Evolutionary conservation across 2,888 invertebrate genomes (phyloP).

Genomic region (Epsilonema sp.): DNA sequence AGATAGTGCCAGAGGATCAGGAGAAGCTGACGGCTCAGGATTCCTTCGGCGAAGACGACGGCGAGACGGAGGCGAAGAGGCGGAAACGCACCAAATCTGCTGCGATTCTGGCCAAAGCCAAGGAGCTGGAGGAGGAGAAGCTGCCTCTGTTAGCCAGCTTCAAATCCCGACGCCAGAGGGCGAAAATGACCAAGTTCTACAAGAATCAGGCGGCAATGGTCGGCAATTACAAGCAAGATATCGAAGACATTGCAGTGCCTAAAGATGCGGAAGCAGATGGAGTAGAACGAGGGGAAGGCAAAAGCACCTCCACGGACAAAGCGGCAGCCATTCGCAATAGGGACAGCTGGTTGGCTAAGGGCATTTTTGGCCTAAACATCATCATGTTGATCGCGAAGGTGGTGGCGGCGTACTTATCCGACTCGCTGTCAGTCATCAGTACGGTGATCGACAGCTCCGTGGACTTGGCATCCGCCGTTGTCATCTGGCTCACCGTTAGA

Average conservation of each 20-base stretch:
- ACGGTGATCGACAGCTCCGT: slow-evolving; percentile 36
- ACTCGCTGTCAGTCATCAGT: slow-evolving; percentile 35
- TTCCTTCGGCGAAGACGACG: too few species aligned
- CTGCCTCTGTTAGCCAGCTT: too few species aligned
- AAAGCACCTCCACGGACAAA: background rate
- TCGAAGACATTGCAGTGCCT: background rate
- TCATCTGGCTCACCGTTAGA: slow-evolving; percentile 30
- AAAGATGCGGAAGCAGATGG: background rate
- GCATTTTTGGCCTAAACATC: slow-evolving; percentile 19
- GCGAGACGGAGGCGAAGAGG: too few species aligned
- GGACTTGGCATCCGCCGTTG: slow-evolving; percentile 32
- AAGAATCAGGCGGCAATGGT: background rate
- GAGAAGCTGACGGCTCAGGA: too few species aligned
- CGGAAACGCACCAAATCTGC: too few species aligned
- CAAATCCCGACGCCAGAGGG: too few species aligned
- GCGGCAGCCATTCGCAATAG: slow-evolving; percentile 8
- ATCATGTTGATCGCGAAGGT: slow-evolving; percentile 19
- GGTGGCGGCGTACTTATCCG: slow-evolving; percentile 32
- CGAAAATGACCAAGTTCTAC: background rate
- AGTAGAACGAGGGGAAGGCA: too few species aligned
- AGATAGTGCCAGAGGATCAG: too few species aligned
- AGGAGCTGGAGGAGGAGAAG: too few species aligned
- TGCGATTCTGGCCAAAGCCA: too few species aligned
- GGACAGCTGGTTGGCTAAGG: slow-evolving; percentile 16
- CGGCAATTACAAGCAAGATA: background rate